Base-by-base conservation (phyloP, 2,113 vertebrate species). In the Takifugu flavidus region DNA sequence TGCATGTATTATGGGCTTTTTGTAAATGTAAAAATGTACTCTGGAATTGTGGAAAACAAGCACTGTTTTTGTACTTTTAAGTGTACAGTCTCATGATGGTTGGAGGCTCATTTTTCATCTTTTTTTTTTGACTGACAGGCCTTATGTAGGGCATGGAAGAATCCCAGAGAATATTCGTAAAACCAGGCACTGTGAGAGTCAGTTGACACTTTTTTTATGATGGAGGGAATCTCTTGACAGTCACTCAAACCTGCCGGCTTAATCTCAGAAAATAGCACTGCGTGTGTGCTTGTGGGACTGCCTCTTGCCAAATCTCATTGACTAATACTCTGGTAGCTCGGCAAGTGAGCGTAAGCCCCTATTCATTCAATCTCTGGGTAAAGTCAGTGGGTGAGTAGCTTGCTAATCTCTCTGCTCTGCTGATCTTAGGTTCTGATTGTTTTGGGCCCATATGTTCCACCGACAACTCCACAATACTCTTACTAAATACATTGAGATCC, bases 351-450 rank as follows among this genome's bases (percentile, higher is more conserved):
- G 58, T 45, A 4, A 58, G 76, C 63, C 57, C 50, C 65, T 61
- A 51, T 74, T 70, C 65, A 78, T 61, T 47, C 65, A 53, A 29
- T 68, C 64, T 70, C 43, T 79, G 74, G 57, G 74, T 71, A 66
- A 65, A 75, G 66, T 77, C 74, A 2, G 70, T 68, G 70, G 67
- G 63, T 72, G 78, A 85, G 72, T 80, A 67, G 56, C 59, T 62
- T 49, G 61, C 80, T 84, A 84, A 88, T 84, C 84, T 82, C 55
- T 56, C 56, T 53, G 66, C 55, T 56, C 13, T 4, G 8, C 65
- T 83, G 79, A 81, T 84, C 74, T 70, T 62, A 64, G 78, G 44
- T 81, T 64, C 52, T 55, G 82, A 72, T 81, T 78, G 74, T 75
- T 77, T 64, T 49, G 34, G 20, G 7, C 74, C 78, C 76, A 54